These are phyloP conservation scores for Morpho deidamia DNA, from an alignment of 2,888 invertebrate species.

Conservation along the genomic window DNA sequence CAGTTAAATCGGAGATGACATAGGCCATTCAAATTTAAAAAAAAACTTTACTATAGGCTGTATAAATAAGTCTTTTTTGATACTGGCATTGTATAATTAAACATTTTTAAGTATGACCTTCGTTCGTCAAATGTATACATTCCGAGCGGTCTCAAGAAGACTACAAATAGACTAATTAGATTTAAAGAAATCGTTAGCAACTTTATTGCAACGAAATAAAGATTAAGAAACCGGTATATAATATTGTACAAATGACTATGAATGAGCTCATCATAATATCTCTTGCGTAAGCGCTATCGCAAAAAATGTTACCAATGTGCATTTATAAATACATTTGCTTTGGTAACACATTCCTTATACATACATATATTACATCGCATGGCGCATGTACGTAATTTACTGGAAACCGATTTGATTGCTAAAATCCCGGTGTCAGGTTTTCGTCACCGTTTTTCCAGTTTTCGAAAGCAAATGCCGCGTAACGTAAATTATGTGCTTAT, in stretches of 20 bases:
- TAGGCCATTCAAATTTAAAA: too few species aligned
- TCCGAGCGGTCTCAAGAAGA: conserved; percentile 12
- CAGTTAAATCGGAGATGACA: too few species aligned
- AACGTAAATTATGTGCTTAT: background rate
- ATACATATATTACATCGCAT: conserved; percentile 19
- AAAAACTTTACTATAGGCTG: too few species aligned
- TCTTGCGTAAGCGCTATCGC: conserved; percentile 38
- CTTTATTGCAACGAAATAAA: conserved; percentile 13
- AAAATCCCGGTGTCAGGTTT: conserved; percentile 20
- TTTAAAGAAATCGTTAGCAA: conserved; percentile 13
- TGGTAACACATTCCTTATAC: conserved; percentile 22
- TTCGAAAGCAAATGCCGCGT: conserved; percentile 12
- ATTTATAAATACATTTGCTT: conserved; percentile 24
- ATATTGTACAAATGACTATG: conserved; percentile 30
- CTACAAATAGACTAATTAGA: conserved; percentile 9
- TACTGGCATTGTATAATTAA: too few species aligned
- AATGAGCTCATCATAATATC: conserved; percentile 41
- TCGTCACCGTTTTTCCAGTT: conserved; percentile 20
- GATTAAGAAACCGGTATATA: conserved; percentile 17
- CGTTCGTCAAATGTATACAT: conserved; percentile 1
- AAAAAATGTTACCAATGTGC: conserved; percentile 33
- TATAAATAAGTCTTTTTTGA: too few species aligned
- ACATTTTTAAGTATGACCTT: background rate
- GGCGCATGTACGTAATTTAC: conserved; percentile 18
- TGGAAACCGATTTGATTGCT: conserved; percentile 24